Evolutionary conservation across 1,140 invertebrate species (phyloP), one percentile per base, ranked within the genome.

Genomic region (Pogonus chalceus): DNA sequence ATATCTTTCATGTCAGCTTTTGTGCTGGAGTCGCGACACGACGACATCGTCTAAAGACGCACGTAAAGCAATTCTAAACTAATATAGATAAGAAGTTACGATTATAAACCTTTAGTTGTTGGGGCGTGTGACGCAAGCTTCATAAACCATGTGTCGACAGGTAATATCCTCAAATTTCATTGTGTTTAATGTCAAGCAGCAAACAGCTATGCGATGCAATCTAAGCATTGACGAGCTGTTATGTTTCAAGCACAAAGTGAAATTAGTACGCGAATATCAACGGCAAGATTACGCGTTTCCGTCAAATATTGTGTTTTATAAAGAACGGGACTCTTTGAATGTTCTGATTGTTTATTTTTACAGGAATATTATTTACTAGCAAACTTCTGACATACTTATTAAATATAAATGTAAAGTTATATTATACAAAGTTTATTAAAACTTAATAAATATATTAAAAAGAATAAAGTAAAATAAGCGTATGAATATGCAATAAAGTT

Each of bases 61-160:
- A 12, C 37, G 37, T 43, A 43, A 43, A 43, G 37, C 37, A 43
- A 43, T 43, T 43, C 18, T 18, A 43, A 43, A 18, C 37, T 43
- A 43, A 43, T 43, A 43, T 43, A 43, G 37, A 43, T 43, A 43
- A 43, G 37, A 43, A 43, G 37, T 43, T 43, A 43, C 37, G 18
- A 43, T 43, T 10, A 7, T 10, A 43, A 16, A 16, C 37, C n/a
- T n/a, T n/a, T n/a, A n/a, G n/a, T n/a, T n/a, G n/a, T n/a, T n/a
- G n/a, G n/a, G 18, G 9, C 37, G 18, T 3, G 37, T 12, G 26
- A 14, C 26, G 14, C 9, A 12, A 18, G 9, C 18, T 7, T 43
- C 18, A 16, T 43, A 7, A 43, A 4, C 37, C 37, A 43, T 43
- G 37, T 43, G 37, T 43, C 37, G 37, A 43, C 37, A 43, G 37